A percentile compares a stretch with the other conserved stretches of the same genome.
These are phyloP conservation scores for Erythrocebus patas DNA, from an alignment of 2,113 vertebrate genomes.

Conservation along the genomic window DNA sequence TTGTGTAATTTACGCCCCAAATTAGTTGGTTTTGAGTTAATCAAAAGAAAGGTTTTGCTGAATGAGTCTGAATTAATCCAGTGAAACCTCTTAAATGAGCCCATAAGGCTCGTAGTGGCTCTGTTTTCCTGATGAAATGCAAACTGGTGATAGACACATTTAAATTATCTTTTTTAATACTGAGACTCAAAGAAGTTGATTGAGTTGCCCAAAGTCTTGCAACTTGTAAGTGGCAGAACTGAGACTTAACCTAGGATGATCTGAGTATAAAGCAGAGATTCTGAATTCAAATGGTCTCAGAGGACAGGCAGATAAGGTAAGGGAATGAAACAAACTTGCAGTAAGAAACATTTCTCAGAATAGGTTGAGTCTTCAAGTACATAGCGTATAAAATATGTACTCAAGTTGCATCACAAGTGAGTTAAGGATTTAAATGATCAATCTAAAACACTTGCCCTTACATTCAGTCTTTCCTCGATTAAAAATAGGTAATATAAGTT, in stretches of 20 bases:
- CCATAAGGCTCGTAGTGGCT: neutral
- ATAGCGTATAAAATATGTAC: neutral
- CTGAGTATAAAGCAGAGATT: neutral
- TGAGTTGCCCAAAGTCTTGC: neutral
- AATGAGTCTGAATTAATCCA: neutral
- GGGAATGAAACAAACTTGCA: neutral
- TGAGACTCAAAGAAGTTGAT: neutral
- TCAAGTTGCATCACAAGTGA: neutral
- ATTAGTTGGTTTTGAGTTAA: neutral
- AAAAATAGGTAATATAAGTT: neutral
- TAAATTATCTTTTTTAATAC: neutral
- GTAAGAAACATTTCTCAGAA: neutral
- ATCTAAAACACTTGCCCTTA: neutral
- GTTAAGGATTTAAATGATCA: neutral
- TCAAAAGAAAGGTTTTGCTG: neutral
- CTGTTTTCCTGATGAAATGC: neutral
- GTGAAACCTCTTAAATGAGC: neutral
- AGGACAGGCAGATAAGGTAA: neutral
- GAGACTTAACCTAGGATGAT: neutral
- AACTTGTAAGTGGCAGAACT: neutral
- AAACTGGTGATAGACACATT: neutral
- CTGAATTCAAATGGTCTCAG: neutral
- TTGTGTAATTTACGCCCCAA: neutral
- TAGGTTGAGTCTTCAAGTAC: neutral
- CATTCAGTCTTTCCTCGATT: neutral